Conservation (phyloP, 2,113 vertebrate genomes). For the Campylomormyrus numenius region DNA sequence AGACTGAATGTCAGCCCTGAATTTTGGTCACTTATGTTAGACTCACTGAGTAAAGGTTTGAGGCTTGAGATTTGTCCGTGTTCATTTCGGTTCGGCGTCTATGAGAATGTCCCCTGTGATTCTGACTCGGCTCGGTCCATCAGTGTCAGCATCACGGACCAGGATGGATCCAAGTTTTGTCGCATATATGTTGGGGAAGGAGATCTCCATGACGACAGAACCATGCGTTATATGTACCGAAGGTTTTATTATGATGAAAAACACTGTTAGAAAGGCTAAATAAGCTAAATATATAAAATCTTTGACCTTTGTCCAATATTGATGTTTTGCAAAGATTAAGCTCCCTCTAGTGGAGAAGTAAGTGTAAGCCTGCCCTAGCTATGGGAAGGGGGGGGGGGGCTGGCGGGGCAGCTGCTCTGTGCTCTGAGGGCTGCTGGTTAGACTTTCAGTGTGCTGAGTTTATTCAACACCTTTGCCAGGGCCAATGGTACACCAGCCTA, state of each 20-base stretch:
- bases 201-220: background rate
- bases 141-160: no score
- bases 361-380: background rate
- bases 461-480: background rate
- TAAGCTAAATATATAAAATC: conserved; percentile 12
- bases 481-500: background rate
- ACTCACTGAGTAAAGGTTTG: background rate
- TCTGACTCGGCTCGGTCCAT: background rate
- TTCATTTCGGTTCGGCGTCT: background rate
- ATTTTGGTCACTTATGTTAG: background rate
- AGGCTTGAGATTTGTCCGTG: background rate
- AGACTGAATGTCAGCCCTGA: background rate
- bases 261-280: background rate
- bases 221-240: background rate
- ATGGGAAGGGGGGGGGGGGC: background rate
- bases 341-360: conserved; percentile 52
- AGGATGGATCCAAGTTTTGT: background rate
- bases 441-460: background rate
- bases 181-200: background rate
- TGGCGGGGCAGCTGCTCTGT: background rate
- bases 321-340: conserved; percentile 28
- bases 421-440: background rate
- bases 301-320: conserved; percentile 32
- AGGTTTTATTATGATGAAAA: background rate
- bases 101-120: background rate